Conservation (phyloP, 2,888 invertebrate species). For the Mechanitis messenoides region DNA sequence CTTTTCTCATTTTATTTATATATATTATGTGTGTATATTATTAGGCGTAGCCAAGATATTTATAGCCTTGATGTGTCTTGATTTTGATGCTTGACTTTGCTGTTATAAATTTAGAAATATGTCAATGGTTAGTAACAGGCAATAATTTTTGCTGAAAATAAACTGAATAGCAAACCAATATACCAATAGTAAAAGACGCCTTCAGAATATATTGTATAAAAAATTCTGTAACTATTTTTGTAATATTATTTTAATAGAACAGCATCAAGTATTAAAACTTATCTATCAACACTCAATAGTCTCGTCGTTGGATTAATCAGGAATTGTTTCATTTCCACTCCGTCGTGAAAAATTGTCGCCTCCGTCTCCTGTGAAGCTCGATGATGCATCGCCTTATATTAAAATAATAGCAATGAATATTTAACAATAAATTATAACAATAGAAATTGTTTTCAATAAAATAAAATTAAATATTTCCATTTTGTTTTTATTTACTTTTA, state of each 20-base stretch:
- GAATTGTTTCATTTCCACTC: conserved; percentile 63
- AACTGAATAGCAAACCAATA: too few species aligned
- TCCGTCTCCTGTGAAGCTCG: conserved; percentile 56
- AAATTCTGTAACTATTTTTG: neutral
- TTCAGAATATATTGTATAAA: too few species aligned
- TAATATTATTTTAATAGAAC: neutral
- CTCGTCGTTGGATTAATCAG: conserved; percentile 69
- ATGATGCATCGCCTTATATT: conserved; percentile 58
- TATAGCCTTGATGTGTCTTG: neutral
- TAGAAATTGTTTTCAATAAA: too few species aligned
- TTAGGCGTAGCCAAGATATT: neutral
- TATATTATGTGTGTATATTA: neutral
- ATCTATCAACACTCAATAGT: conserved; percentile 53
- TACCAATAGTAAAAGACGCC: too few species aligned
- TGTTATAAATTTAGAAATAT: neutral
- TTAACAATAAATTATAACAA: too few species aligned
- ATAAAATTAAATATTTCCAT: too few species aligned
- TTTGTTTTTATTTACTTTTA: too few species aligned
- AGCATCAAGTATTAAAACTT: conserved; percentile 46
- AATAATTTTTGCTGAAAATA: too few species aligned
- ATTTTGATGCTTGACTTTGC: too few species aligned
- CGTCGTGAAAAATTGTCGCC: conserved; percentile 71
- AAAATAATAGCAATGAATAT: neutral
- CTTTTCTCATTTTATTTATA: conserved; percentile 14
- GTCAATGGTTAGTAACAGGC: too few species aligned